Evolutionary conservation across 92 coral and sea anemone species (phyloP).

Genomic region (Pocillopora grandis): DNA sequence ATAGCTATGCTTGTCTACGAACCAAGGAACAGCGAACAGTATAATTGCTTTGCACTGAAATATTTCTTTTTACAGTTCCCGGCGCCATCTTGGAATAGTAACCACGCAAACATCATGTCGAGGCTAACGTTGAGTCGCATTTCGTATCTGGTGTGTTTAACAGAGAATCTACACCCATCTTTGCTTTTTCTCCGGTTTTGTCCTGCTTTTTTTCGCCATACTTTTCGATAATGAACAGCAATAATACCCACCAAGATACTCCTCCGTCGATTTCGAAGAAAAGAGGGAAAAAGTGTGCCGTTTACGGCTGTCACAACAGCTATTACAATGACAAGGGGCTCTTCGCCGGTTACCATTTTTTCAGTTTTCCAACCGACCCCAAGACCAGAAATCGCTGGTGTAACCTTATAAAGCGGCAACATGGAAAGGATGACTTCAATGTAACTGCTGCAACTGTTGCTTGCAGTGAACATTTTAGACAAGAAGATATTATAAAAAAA

Average conservation of each 20-base stretch:
- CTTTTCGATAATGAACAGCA: neutral
- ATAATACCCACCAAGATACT: too few species aligned
- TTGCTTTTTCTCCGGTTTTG: neutral
- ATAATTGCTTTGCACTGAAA: neutral
- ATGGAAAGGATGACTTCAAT: slow-evolving; percentile 58
- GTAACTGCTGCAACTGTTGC: slow-evolving; percentile 54
- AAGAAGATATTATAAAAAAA: slow-evolving; percentile 40
- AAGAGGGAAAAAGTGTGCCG: slow-evolving; percentile 54
- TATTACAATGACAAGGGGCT: slow-evolving; percentile 43
- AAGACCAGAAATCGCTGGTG: slow-evolving; percentile 56
- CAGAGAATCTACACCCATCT: neutral
- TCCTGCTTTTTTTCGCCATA: slow-evolving; percentile 8
- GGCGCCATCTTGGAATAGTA: too few species aligned
- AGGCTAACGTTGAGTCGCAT: too few species aligned
- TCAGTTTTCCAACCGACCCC: slow-evolving; percentile 52
- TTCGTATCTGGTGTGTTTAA: too few species aligned
- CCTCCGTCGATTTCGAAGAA: too few species aligned
- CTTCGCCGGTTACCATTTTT: slow-evolving; percentile 44
- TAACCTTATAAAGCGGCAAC: slow-evolving; percentile 52
- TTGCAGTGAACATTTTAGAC: slow-evolving; percentile 47
- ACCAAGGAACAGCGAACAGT: neutral
- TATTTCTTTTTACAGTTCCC: too few species aligned
- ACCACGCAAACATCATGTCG: too few species aligned
- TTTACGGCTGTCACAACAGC: slow-evolving; percentile 40
- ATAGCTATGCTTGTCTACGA: too few species aligned